Evolutionary conservation across 2,888 invertebrate species (phyloP).

Genomic region (Agrotis segetum): DNA sequence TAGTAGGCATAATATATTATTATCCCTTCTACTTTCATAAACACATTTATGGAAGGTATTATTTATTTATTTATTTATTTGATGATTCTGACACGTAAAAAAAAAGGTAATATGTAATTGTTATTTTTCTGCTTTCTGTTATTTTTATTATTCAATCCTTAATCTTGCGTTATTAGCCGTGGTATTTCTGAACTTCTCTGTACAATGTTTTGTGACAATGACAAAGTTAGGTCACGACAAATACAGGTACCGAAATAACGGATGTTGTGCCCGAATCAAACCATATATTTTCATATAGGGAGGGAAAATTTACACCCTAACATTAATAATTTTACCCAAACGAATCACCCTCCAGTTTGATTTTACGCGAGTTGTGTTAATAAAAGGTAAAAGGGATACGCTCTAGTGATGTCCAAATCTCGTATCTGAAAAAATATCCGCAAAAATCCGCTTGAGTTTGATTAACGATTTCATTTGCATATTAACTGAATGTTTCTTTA

Average conservation of each 20-base stretch:
- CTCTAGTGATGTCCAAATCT: slow-evolving; percentile 58
- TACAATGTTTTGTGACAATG: slow-evolving; percentile 14
- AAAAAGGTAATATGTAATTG: too few species aligned
- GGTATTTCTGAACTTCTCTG: slow-evolving; percentile 14
- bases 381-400: slow-evolving; percentile 68
- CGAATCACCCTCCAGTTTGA: slow-evolving; percentile 68
- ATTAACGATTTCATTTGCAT: slow-evolving; percentile 60
- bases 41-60: too few species aligned
- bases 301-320: slow-evolving; percentile 55
- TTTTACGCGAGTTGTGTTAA: slow-evolving; percentile 69
- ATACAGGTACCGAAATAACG: slow-evolving; percentile 55
- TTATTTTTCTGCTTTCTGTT: too few species aligned
- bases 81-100: too few species aligned
- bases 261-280: slow-evolving; percentile 59
- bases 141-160: too few species aligned
- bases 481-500: slow-evolving; percentile 56
- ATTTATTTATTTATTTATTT: too few species aligned
- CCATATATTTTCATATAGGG: slow-evolving; percentile 60
- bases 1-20: too few species aligned
- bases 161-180: background rate
- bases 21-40: too few species aligned
- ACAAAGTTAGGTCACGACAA: slow-evolving; percentile 43
- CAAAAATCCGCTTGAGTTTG: slow-evolving; percentile 41
- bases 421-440: slow-evolving; percentile 42
- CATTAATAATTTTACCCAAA: slow-evolving; percentile 73